Percentiles rank a stretch among this genome's conserved stretches.
Evolutionary conservation across 2,888 invertebrate genomes (phyloP).

Genomic region (Hirtodrosophila confusa): DNA sequence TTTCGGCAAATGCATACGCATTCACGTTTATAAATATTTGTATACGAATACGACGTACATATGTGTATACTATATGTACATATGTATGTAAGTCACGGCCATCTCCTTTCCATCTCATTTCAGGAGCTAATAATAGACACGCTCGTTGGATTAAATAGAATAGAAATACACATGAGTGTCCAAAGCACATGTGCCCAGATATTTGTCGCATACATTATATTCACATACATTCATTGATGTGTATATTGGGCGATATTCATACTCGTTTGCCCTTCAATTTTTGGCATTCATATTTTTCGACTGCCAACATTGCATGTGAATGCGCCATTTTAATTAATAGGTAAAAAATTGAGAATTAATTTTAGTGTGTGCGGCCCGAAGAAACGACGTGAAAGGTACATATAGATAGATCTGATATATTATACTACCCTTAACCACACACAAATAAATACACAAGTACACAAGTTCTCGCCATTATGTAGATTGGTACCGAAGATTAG

Average conservation of each 20-base stretch:
- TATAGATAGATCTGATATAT: too few species aligned
- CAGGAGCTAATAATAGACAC: conserved; percentile 12
- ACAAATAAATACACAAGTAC: neutral
- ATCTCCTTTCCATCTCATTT: neutral
- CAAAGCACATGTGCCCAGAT: conserved; percentile 8
- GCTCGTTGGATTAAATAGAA: neutral
- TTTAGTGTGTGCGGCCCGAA: neutral
- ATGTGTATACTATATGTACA: neutral
- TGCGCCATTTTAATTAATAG: too few species aligned
- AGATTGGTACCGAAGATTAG: conserved; percentile 12
- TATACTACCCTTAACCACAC: too few species aligned
- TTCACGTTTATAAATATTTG: neutral
- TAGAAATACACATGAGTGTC: conserved; percentile 5
- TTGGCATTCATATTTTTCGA: conserved; percentile 23
- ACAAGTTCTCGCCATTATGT: conserved; percentile 4
- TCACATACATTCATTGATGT: neutral
- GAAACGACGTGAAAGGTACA: conserved; percentile 9
- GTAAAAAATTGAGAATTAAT: neutral
- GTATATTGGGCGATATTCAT: neutral
- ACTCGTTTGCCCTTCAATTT: conserved; percentile 16
- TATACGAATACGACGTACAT: neutral
- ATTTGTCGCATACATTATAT: neutral
- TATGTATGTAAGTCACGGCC: neutral
- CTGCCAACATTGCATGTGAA: neutral
- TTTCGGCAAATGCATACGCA: too few species aligned